Base-by-base conservation (phyloP, 2,797 vertebrate species). In the Cossypha heuglini region DNA sequence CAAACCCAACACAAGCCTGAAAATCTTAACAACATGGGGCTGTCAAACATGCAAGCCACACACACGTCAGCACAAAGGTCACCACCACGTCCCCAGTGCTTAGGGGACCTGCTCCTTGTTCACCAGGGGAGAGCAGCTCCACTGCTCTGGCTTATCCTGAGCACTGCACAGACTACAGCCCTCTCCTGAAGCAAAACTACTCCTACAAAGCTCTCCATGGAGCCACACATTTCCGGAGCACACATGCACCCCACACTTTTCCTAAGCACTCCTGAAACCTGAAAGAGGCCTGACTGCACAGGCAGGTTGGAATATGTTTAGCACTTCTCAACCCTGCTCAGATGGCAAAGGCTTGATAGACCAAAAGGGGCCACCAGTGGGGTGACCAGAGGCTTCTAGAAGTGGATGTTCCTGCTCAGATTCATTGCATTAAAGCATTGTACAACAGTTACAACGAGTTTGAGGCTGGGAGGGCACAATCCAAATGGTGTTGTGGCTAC, bases 91-190 rank as follows among this genome's bases (percentile, higher is more conserved):
- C 43, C 51, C 33, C 75, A 25, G 3, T 0, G 9, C 42, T 24
- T 28, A 55, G 21, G 66, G 55, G 59, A 42, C 75, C 89, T 73
- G 78, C 61, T 94, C 45, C 48, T 49, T 31, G 42, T 11, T 81
- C 72, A 77, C 35, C 64, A 18, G n/a, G 46, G 33, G 21, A 61
- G 20, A 83, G 49, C 72, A 72, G 33, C 54, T 68, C 62, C 7
- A 5, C 75, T 33, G 21, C 25, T 21, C 38, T 9, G 21, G 7
- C 51, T 55, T 25, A 25, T 29, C 5, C 3, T 2, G 2, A 42
- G n/a, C 0, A 0, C 38, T 43, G 42, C 35, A 57, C 4, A 5
- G 10, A 21, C 21, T 33, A 10, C 64, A 77, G 29, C 8, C 26
- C 21, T 63, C 28, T 45, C 26, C 69, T 19, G n/a, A 57, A 86